These are phyloP conservation scores for Pachycephus smyrnensis DNA, from an alignment of 2,888 invertebrate species.

Conservation along the genomic window DNA sequence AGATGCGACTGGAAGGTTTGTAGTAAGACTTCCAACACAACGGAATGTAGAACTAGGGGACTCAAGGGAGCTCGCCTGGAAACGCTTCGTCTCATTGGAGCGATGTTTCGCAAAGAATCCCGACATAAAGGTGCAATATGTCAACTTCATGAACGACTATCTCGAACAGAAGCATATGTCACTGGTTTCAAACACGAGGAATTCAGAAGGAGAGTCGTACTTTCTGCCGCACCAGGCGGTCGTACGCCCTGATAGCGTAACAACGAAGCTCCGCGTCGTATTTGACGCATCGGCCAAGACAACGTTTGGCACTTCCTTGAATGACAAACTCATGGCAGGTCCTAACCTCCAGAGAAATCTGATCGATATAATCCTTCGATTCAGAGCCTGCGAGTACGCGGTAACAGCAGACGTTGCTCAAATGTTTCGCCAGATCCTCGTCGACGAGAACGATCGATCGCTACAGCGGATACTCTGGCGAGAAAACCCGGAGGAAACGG, in stretches of 20 bases:
- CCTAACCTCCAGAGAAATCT: slow-evolving; percentile 13
- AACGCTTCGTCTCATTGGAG: no score
- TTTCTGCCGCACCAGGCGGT: slow-evolving; percentile 18
- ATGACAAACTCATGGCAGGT: slow-evolving; percentile 14
- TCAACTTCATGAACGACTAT: slow-evolving; percentile 5
- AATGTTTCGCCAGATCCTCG: slow-evolving; percentile 14
- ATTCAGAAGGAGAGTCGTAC: not conserved
- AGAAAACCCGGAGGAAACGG: not conserved
- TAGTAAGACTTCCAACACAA: no score
- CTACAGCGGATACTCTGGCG: slow-evolving; percentile 19
- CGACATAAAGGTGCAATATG: no score
- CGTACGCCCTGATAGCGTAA: slow-evolving; percentile 1
- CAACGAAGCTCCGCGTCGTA: slow-evolving; percentile 17
- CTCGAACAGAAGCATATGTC: slow-evolving; percentile 2
- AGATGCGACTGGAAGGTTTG: no score
- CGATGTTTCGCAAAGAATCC: no score
- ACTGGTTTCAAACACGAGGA: not conserved
- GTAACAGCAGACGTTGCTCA: slow-evolving; percentile 1
- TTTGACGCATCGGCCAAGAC: slow-evolving; percentile 20
- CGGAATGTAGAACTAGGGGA: no score
- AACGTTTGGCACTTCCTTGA: slow-evolving; percentile 8
- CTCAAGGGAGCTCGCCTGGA: not conserved
- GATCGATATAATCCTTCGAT: slow-evolving; percentile 16
- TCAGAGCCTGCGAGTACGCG: slow-evolving; percentile 9
- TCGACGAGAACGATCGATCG: not conserved